Evolutionary conservation across 2,797 vertebrate genomes (phyloP).

Genomic region (Centroberyx gerrardi): DNA sequence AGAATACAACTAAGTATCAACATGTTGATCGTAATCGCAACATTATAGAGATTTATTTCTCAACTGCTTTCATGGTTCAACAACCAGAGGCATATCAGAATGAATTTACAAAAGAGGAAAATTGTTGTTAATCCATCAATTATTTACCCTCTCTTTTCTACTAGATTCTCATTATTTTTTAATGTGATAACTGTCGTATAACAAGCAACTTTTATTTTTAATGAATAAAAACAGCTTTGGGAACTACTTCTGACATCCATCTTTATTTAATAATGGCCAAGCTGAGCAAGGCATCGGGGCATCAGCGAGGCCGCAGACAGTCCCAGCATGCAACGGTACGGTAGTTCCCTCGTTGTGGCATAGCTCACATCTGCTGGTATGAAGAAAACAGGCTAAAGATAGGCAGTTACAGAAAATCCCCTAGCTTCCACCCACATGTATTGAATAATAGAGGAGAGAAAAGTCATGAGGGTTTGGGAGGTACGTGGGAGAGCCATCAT

Average conservation of each 20-base stretch:
- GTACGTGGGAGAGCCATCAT: slow-evolving; percentile 61
- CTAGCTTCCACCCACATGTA: slow-evolving; percentile 62
- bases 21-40: neutral
- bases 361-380: slow-evolving; percentile 18
- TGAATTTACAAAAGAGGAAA: neutral
- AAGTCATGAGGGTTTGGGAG: slow-evolving; percentile 30
- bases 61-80: slow-evolving; percentile 7
- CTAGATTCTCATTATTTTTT: neutral
- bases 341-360: slow-evolving; percentile 29
- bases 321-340: neutral
- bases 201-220: neutral
- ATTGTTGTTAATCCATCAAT: neutral
- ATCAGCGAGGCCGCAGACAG: neutral
- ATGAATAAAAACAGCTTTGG: neutral
- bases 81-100: neutral
- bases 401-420: slow-evolving; percentile 64
- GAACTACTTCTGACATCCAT: neutral
- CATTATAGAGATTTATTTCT: neutral
- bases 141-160: neutral
- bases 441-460: slow-evolving; percentile 62
- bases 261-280: neutral
- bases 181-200: neutral
- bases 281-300: neutral
- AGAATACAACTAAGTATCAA: slow-evolving; percentile 16
- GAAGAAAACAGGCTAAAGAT: slow-evolving; percentile 45